A percentile compares a stretch with the other conserved stretches of the same genome.
Conservation (phyloP, 2,888 invertebrate species). For the Gortyna flavago region DNA sequence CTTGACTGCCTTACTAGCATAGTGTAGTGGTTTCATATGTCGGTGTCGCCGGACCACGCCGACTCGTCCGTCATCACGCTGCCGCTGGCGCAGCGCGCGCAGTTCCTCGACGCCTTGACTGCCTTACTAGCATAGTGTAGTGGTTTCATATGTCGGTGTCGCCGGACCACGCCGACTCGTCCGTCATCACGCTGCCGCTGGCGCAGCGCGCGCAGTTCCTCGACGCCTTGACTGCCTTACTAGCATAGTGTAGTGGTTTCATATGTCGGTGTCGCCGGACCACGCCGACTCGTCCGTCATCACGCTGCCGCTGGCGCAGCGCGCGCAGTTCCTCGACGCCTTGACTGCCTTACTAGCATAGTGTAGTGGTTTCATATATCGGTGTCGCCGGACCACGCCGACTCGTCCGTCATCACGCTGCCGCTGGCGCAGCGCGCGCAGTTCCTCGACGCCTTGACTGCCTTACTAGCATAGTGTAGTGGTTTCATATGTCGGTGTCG, state of each 20-base stretch:
- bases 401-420: conserved; percentile 95
- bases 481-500: background rate
- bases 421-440: conserved; percentile 94
- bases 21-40: background rate
- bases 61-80: conserved; percentile 95
- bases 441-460: conserved; percentile 96
- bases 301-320: conserved; percentile 94
- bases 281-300: conserved; percentile 96
- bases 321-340: conserved; percentile 96
- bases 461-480: conserved; percentile 88
- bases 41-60: conserved; percentile 90
- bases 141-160: background rate
- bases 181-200: conserved; percentile 94
- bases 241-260: conserved; percentile 77
- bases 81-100: conserved; percentile 93
- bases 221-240: conserved; percentile 94
- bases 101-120: conserved; percentile 96
- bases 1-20: conserved; percentile 92
- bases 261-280: background rate
- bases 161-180: conserved; percentile 95
- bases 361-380: background rate
- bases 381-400: conserved; percentile 92
- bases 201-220: conserved; percentile 96
- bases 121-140: conserved; percentile 89
- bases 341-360: conserved; percentile 92